phyloP scores from a whole-genome alignment of 2,797 vertebrate genomes.

The Chromobotia macracanthus region DNA sequence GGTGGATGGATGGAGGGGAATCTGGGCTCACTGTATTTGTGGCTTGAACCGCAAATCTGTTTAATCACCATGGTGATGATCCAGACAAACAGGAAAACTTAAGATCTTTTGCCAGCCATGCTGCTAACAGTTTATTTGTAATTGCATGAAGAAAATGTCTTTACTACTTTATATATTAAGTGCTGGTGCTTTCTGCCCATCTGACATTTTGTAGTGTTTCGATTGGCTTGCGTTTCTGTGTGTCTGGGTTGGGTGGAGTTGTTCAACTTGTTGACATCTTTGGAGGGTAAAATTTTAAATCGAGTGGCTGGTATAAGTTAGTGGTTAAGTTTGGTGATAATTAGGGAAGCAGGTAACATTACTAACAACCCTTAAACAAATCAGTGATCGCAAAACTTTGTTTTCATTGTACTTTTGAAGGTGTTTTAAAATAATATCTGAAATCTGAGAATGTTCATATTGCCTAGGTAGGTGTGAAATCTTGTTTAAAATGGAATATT shows the following conservation, averaged over 20 bases:
- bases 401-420: background rate
- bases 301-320: background rate
- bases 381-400: background rate
- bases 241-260: too few species aligned
- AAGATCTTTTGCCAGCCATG: background rate
- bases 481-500: background rate
- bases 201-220: background rate
- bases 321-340: background rate
- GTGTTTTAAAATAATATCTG: background rate
- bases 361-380: background rate
- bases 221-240: background rate
- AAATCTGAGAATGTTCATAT: background rate
- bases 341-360: background rate
- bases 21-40: background rate
- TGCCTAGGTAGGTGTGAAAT: conserved; percentile 1
- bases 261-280: background rate
- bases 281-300: background rate
- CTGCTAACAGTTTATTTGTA: background rate
- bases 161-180: background rate
- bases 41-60: background rate
- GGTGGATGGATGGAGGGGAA: background rate
- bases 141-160: background rate
- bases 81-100: background rate
- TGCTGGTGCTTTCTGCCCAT: background rate
- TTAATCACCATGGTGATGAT: conserved; percentile 17